Conservation (phyloP, 1,140 invertebrate genomes). For the Zaprionus vittiger region DNA sequence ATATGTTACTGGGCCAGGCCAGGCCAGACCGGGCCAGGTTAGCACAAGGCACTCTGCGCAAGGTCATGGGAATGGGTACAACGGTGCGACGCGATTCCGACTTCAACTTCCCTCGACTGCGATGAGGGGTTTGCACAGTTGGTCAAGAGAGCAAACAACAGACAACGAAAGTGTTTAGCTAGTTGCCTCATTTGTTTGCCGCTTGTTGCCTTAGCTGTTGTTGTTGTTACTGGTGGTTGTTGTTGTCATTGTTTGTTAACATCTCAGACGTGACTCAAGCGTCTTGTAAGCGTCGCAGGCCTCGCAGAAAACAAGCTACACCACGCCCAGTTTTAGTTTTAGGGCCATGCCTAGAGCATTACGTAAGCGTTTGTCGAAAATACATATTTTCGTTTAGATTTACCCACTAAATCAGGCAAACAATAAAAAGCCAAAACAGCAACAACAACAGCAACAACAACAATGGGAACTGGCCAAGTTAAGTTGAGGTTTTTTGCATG, state of each 20-base stretch:
- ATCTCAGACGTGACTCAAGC: slow-evolving; percentile 52
- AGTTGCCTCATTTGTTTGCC: slow-evolving; percentile 51
- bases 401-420: slow-evolving; percentile 33
- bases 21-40: not conserved
- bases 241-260: slow-evolving; percentile 47
- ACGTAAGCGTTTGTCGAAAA: slow-evolving; percentile 43
- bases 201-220: slow-evolving; percentile 10
- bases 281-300: slow-evolving; percentile 12
- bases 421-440: not conserved
- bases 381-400: slow-evolving; percentile 29
- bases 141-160: slow-evolving; percentile 67
- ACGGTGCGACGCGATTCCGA: slow-evolving; percentile 18
- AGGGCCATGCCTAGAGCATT: slow-evolving; percentile 51
- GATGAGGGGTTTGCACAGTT: slow-evolving; percentile 63
- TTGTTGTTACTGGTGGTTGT: not conserved
- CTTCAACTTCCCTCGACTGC: slow-evolving; percentile 10
- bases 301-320: slow-evolving; percentile 20
- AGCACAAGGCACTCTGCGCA: slow-evolving; percentile 41
- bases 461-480: slow-evolving; percentile 22
- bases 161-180: slow-evolving; percentile 72
- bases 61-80: slow-evolving; percentile 73
- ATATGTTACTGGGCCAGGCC: slow-evolving; percentile 19
- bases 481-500: slow-evolving; percentile 12
- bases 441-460: slow-evolving; percentile 2
- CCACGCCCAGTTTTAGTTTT: slow-evolving; percentile 52